phyloP scores from a whole-genome alignment of 2,113 vertebrate genomes.

The Penelope pileata region DNA sequence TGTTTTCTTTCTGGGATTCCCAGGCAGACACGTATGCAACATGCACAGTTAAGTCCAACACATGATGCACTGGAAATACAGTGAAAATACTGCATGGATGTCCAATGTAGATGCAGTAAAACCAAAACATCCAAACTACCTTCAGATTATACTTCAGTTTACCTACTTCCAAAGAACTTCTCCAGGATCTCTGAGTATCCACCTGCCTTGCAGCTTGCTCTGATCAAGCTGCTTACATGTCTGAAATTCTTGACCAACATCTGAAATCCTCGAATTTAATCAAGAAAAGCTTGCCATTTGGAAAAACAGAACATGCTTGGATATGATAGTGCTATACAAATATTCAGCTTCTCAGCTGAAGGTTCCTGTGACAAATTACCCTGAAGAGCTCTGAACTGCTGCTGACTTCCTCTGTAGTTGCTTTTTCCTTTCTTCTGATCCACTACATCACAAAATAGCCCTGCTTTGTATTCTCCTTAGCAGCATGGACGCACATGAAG shows the following conservation, averaged over 20 bases:
- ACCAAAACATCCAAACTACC: neutral
- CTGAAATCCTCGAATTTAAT: neutral
- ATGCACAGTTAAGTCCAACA: neutral
- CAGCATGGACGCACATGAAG: neutral
- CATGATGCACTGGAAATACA: neutral
- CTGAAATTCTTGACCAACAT: neutral
- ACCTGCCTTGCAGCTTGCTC: neutral
- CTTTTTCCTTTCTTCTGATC: neutral
- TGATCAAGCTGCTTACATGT: neutral
- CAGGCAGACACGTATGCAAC: neutral
- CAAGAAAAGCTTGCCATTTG: neutral
- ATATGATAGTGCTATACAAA: neutral
- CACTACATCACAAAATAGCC: rapidly evolving
- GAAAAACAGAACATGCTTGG: neutral
- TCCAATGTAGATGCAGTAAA: neutral
- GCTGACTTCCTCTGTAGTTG: neutral
- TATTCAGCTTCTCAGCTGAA: neutral
- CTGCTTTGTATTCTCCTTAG: neutral
- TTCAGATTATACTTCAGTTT: neutral
- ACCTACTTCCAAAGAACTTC: neutral
- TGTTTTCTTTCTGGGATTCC: neutral
- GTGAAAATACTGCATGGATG: neutral
- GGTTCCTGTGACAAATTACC: neutral
- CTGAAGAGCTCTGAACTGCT: neutral
- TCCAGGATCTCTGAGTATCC: neutral